These are phyloP conservation scores for Tokudaia tokunoshimensis DNA, from an alignment of 2,797 vertebrate genomes.

Conservation along the genomic window DNA sequence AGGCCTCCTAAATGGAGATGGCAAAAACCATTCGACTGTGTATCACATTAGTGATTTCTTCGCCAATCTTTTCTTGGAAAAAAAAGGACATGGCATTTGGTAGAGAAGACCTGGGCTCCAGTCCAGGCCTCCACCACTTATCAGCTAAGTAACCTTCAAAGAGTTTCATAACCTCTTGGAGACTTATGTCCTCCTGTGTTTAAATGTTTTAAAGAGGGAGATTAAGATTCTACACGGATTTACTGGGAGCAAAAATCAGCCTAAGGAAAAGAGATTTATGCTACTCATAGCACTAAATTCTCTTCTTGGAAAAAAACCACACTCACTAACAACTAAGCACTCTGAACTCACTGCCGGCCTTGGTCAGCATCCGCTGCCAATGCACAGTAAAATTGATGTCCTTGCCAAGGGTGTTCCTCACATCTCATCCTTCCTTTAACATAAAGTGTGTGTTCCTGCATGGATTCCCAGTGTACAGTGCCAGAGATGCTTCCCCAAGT, in stretches of 20 bases:
- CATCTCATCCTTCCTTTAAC: neutral
- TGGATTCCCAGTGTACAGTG: neutral
- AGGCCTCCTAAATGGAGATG: conserved; percentile 5
- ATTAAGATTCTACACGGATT: conserved; percentile 54
- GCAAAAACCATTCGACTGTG: neutral
- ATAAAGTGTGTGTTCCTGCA: neutral
- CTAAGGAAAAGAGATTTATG: conserved; percentile 10
- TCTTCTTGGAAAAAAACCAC: conserved; percentile 27
- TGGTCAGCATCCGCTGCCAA: neutral
- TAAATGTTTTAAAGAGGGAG: neutral
- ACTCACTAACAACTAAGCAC: neutral
- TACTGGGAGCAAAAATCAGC: conserved; percentile 10
- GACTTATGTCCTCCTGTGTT: neutral
- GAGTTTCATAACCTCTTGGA: conserved; percentile 49
- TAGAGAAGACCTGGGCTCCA: conserved; percentile 6
- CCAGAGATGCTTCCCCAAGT: neutral
- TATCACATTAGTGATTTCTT: neutral
- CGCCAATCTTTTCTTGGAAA: conserved; percentile 40
- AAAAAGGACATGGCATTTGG: neutral
- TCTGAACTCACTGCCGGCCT: neutral
- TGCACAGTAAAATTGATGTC: conserved; percentile 30
- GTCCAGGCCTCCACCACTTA: neutral
- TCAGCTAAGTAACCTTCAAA: conserved; percentile 25
- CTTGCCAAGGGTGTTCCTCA: neutral
- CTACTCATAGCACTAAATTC: conserved; percentile 30